phyloP scores from a whole-genome alignment of 2,113 vertebrate genomes.

The Clarias macrocephalus region DNA sequence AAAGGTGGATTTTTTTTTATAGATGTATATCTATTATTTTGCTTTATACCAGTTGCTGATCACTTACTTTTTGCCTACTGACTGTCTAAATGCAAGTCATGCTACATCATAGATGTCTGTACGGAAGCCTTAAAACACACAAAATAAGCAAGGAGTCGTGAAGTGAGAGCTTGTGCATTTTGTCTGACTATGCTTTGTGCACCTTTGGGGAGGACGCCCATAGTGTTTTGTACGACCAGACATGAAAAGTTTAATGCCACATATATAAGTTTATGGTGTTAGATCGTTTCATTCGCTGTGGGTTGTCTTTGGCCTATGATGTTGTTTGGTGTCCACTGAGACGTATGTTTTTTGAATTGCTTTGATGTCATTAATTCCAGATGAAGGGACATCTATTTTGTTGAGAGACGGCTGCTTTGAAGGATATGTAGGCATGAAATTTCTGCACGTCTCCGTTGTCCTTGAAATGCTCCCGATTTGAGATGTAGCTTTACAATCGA shows the following conservation, averaged over 20 bases:
- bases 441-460: constrained; percentile 53
- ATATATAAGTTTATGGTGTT: constrained; percentile 55
- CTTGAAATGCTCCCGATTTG: constrained; percentile 32
- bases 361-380: constrained; percentile 70
- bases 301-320: constrained; percentile 62
- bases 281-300: constrained; percentile 61
- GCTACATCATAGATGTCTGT: not conserved
- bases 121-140: not conserved
- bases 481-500: not conserved
- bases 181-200: not conserved
- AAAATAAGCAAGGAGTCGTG: not conserved
- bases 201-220: not conserved
- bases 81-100: not conserved
- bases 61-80: not conserved
- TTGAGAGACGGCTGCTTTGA: constrained; percentile 62
- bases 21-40: constrained; percentile 30
- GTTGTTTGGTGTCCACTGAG: constrained; percentile 65
- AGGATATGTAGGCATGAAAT: constrained; percentile 63
- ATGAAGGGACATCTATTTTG: constrained; percentile 70
- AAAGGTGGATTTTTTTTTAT: constrained; percentile 26
- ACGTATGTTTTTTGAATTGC: constrained; percentile 57
- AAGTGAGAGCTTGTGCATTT: not conserved
- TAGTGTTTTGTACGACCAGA: constrained; percentile 46
- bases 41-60: not conserved
- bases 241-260: constrained; percentile 60